phyloP scores from a whole-genome alignment of 2,888 invertebrate genomes.

The Eupithecia inturbata region DNA sequence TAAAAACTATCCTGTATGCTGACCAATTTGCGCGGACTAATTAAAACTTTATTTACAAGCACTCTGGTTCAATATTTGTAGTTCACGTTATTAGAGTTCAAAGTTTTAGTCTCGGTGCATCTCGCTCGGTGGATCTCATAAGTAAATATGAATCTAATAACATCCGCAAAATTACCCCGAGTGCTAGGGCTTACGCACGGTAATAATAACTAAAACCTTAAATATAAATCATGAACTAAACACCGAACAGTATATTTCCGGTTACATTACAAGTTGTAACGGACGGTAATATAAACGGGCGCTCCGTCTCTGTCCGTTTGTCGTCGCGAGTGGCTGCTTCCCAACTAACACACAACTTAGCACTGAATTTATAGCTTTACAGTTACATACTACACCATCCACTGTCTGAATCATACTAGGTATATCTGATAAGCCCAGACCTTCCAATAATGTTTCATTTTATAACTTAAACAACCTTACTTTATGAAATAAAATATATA shows the following conservation, averaged over 20 bases:
- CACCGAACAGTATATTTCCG: not conserved
- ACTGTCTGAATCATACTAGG: not conserved
- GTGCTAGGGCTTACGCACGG: too few species aligned
- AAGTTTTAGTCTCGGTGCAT: not conserved
- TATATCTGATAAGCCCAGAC: not conserved
- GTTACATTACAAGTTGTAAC: slow-evolving; percentile 34
- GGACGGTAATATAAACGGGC: slow-evolving; percentile 47
- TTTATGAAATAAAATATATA: not conserved
- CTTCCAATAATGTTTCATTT: not conserved
- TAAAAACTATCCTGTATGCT: slow-evolving; percentile 1
- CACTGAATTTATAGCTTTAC: not conserved
- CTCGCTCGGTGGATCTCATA: too few species aligned
- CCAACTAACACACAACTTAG: slow-evolving; percentile 11
- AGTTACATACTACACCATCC: not conserved
- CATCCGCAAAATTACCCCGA: too few species aligned
- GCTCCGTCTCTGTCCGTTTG: slow-evolving; percentile 51
- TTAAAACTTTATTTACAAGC: not conserved
- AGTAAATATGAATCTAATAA: too few species aligned
- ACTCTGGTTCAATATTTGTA: not conserved
- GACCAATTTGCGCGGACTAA: not conserved
- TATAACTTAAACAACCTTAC: not conserved
- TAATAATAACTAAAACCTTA: too few species aligned
- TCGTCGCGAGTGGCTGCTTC: slow-evolving; percentile 24
- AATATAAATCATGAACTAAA: not conserved
- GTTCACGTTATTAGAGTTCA: not conserved